Percentiles rank a stretch among this genome's conserved stretches.
Conservation (phyloP, 2,113 vertebrate genomes). For the Calypte anna region DNA sequence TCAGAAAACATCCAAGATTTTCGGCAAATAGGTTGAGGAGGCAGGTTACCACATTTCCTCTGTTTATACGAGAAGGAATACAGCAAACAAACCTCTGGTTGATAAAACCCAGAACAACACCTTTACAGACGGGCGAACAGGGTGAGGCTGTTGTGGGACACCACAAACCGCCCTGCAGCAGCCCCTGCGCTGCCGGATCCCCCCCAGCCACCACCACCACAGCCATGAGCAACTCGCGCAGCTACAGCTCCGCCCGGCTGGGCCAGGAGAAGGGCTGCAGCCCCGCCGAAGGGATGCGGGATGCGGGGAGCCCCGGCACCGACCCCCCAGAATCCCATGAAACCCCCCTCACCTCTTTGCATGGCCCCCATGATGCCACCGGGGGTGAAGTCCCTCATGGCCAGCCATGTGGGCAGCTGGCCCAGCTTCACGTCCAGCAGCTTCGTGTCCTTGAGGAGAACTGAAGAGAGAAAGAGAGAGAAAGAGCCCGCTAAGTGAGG, state of each 20-base stretch:
- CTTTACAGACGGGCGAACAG: neutral
- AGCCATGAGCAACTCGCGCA: accelerated
- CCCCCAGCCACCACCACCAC: no score
- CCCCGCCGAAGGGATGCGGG: neutral
- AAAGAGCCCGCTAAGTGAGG: neutral
- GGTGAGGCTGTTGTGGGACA: neutral
- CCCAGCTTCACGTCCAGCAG: constrained; percentile 92
- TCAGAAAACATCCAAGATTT: neutral
- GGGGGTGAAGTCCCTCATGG: constrained; percentile 85
- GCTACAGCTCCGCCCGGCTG: neutral
- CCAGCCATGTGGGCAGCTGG: constrained; percentile 86
- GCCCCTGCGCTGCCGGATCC: accelerated
- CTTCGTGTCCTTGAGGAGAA: constrained; percentile 83
- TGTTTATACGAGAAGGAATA: neutral
- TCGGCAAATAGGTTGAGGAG: neutral
- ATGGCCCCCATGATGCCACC: constrained; percentile 76
- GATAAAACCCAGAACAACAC: neutral
- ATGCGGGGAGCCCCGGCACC: no score
- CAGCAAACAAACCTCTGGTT: neutral
- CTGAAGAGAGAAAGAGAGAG: constrained; percentile 60
- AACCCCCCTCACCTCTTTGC: constrained; percentile 79
- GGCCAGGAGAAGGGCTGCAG: neutral
- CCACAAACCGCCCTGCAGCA: accelerated
- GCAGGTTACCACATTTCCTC: neutral
- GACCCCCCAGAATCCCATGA: neutral